Evolutionary conservation across 2,797 vertebrate genomes (phyloP).

Genomic region (Apodemus agrarius): DNA sequence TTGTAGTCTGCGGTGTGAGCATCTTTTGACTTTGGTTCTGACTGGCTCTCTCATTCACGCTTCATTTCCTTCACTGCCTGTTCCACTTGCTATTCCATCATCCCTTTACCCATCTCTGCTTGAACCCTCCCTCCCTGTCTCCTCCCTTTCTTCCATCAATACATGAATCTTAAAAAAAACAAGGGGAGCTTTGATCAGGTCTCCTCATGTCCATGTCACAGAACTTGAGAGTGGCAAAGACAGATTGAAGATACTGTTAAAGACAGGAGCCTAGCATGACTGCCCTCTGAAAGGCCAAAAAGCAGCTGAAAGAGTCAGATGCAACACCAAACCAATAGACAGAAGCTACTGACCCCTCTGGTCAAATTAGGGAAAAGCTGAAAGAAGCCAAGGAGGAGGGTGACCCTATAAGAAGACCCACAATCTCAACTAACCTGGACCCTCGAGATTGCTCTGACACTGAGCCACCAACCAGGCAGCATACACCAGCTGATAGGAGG

Average conservation of each 20-base stretch:
- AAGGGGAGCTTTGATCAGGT: neutral
- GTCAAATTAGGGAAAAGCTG: too few species aligned
- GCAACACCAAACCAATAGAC: too few species aligned
- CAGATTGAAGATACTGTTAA: neutral
- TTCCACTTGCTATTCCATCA: neutral
- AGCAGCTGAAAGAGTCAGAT: too few species aligned
- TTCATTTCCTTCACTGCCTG: neutral
- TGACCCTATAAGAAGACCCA: too few species aligned
- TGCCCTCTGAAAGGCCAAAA: too few species aligned
- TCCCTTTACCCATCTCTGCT: neutral
- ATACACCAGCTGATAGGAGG: too few species aligned
- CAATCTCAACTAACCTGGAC: too few species aligned
- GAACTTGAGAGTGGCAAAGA: neutral
- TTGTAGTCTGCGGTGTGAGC: rapidly evolving
- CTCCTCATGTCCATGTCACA: neutral
- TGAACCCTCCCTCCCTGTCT: neutral
- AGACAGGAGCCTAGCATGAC: neutral
- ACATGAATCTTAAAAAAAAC: neutral
- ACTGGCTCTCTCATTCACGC: neutral
- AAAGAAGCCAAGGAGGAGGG: too few species aligned
- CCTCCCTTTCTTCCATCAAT: neutral
- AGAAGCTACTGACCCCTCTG: too few species aligned
- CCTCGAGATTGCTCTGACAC: too few species aligned
- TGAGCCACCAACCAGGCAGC: too few species aligned
- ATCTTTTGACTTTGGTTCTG: neutral